These are phyloP conservation scores for Drosophila neutralis DNA, from an alignment of 2,888 invertebrate genomes.

Conservation along the genomic window DNA sequence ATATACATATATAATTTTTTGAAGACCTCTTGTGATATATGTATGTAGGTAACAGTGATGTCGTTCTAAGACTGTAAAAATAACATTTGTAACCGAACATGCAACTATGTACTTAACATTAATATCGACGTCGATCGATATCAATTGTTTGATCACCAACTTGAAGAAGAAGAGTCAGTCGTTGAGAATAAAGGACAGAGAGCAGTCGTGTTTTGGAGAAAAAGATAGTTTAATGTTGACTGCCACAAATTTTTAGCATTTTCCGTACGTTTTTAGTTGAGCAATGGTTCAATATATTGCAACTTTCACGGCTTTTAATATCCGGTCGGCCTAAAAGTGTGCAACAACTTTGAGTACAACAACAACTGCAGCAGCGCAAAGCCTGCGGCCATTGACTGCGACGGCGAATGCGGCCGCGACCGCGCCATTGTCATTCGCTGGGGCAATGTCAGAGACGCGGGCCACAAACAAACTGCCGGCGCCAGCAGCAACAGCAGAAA, in stretches of 20 bases:
- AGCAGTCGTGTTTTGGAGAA: too few relatives aligned
- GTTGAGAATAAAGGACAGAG: too few relatives aligned
- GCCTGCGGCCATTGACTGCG: slow-evolving; percentile 66
- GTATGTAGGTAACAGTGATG: too few relatives aligned
- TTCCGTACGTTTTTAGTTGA: slow-evolving; percentile 22
- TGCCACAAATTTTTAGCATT: background rate
- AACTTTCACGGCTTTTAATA: slow-evolving; percentile 64
- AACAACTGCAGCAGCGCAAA: slow-evolving; percentile 41
- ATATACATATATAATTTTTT: background rate
- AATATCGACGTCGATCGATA: too few relatives aligned
- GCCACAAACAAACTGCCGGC: slow-evolving; percentile 64
- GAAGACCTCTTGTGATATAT: too few relatives aligned
- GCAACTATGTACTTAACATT: too few relatives aligned
- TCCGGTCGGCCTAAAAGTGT: slow-evolving; percentile 64
- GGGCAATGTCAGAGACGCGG: slow-evolving; percentile 73
- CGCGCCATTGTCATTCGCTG: slow-evolving; percentile 71
- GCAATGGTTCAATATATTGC: slow-evolving; percentile 62
- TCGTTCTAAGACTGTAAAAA: too few relatives aligned
- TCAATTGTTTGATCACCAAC: too few relatives aligned
- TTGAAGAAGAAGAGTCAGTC: too few relatives aligned
- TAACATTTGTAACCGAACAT: too few relatives aligned
- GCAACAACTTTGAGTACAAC: slow-evolving; percentile 33
- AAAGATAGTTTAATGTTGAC: too few relatives aligned
- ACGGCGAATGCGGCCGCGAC: slow-evolving; percentile 33
- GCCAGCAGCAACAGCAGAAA: slow-evolving; percentile 49